phyloP scores from a whole-genome alignment of 2,113 vertebrate species.

The Coreoperca whiteheadi region DNA sequence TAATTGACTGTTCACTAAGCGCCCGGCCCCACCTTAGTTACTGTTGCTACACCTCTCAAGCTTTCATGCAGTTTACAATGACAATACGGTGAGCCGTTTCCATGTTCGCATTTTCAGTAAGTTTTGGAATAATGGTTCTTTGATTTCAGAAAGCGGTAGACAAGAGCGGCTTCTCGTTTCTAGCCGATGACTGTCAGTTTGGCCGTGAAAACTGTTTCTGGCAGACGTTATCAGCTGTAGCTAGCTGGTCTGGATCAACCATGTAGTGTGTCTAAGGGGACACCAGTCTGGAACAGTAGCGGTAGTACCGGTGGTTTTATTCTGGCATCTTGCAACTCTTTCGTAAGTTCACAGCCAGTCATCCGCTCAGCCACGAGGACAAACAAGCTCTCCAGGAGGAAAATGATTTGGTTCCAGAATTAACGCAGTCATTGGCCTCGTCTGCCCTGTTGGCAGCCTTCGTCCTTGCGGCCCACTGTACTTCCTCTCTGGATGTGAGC shows the following conservation, averaged over 20 bases:
- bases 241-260: neutral
- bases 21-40: no score
- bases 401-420: neutral
- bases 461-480: constrained; percentile 6
- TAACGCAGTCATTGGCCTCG: neutral
- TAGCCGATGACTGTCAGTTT: no score
- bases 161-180: neutral
- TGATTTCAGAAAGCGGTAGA: neutral
- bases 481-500: constrained; percentile 24
- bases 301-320: neutral
- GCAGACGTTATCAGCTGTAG: neutral
- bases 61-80: neutral
- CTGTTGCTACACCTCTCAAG: neutral
- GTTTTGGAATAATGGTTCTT: neutral
- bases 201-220: no score
- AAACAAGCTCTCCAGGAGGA: neutral
- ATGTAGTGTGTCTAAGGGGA: neutral
- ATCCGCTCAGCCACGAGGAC: neutral
- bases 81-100: no score
- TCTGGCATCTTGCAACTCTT: neutral
- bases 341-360: neutral
- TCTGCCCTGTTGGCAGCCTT: neutral
- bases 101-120: neutral
- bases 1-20: neutral
- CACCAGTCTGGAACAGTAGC: neutral